Conservation (phyloP, 2,888 invertebrate genomes). For the Chrysolina haemoptera region DNA sequence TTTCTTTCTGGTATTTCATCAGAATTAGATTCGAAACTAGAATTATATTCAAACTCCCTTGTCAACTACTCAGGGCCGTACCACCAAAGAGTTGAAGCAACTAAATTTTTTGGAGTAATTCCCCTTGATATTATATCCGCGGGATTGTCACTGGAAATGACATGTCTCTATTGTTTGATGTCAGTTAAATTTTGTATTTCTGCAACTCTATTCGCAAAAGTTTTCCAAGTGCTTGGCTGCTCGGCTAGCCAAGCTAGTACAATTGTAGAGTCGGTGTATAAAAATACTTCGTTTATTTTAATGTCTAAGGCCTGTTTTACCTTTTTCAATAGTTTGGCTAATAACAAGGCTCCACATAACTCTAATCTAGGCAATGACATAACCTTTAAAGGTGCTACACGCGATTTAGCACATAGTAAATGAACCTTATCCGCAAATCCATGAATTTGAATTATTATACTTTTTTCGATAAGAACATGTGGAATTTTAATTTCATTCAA, state of each 20-base stretch:
- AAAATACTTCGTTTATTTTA: slow-evolving; percentile 10
- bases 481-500: slow-evolving; percentile 38
- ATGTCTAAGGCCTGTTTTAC: slow-evolving; percentile 21
- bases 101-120: neutral
- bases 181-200: slow-evolving; percentile 29
- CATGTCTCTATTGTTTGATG: slow-evolving; percentile 25
- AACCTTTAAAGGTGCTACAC: slow-evolving; percentile 38
- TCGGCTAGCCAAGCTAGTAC: slow-evolving; percentile 30
- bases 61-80: neutral
- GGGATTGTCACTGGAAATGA: slow-evolving; percentile 20
- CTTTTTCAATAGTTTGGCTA: slow-evolving; percentile 24
- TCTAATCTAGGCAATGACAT: slow-evolving; percentile 44
- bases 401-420: slow-evolving; percentile 40
- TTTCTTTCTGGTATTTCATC: neutral
- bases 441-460: slow-evolving; percentile 40
- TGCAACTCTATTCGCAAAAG: slow-evolving; percentile 30
- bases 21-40: neutral
- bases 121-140: slow-evolving; percentile 24
- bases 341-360: slow-evolving; percentile 37
- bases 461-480: slow-evolving; percentile 17
- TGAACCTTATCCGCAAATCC: slow-evolving; percentile 42
- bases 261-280: slow-evolving; percentile 29
- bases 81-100: slow-evolving; percentile 16
- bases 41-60: neutral
- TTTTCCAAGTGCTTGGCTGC: slow-evolving; percentile 18